Evolutionary conservation across 2,113 vertebrate species (phyloP), one percentile per base, ranked within the genome.

Genomic region (Pseudorectes ferrugineus): DNA sequence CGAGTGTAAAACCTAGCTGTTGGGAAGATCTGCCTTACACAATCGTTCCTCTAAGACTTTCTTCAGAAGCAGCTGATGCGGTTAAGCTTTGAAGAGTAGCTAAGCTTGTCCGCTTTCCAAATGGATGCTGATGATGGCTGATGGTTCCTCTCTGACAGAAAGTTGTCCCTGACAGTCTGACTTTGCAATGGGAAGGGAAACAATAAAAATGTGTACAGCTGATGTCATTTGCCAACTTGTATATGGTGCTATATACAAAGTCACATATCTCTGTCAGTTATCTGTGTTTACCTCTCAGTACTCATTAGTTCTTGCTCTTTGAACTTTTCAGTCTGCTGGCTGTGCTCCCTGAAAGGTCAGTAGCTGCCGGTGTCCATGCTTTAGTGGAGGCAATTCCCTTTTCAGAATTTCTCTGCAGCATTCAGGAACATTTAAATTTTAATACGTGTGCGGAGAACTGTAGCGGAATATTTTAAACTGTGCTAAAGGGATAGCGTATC

Each of bases 401-500:
- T 68, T 36, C 21, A 1, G 55, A 55, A 58, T 42, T 67, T 62
- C n/a, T 42, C 3, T 42, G 42, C 33, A 57, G 65, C 35, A 9
- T 63, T 46, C 49, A 54, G 29, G 40, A 70, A 25, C 21, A 28
- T 72, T 57, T 57, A 43, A 5, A 18, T 76, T 85, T 79, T 42
- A 38, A 26, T 24, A 12, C 0, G 0, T 17, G 13, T 36, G 23
- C 35, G 6, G 25, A 48, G 35, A 75, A 65, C 19, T 33, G 12
- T 35, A 65, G 18, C 0, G 0, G 33, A 58, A 12, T 72, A 65
- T 61, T 90, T 79, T 70, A 83, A 88, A 57, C 9, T 14, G 3
- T 22, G 9, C 20, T 73, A 2, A 45, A 61, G 25, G 12, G 42
- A 7, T 52, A 49, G 51, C 0, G 0, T 61, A 5, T 38, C 25